Base-by-base conservation (phyloP, 2,797 vertebrate species). In the Pelodytes ibericus region DNA sequence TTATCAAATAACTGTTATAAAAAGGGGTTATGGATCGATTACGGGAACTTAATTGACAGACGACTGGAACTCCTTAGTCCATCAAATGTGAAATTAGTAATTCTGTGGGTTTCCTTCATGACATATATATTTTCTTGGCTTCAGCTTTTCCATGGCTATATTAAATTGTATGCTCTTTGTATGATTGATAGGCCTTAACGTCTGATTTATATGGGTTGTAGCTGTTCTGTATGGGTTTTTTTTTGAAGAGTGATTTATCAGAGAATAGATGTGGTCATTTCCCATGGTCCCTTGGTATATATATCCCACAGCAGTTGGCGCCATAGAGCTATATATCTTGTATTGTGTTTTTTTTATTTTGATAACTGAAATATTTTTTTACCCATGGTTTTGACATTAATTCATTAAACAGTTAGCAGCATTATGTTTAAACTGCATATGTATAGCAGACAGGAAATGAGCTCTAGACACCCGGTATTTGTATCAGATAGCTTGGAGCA, bases 211-310 rank as follows among this genome's bases (percentile, higher is more conserved):
- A 24, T 22, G 20, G 63, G 39, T 13, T 63, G 24, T 10, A 36
- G 33, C 29, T 63, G 20, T 25, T 63, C 16, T 44, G 36, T 66
- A 8, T 47, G 63, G n/a, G n/a, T n/a, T n/a, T 13, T 41, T 30
- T 26, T 29, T 47, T 66, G 22, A 66, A 25, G 63, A 47, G 26
- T 49, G 10, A 41, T 66, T 66, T 26, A 49, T 66, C 25, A 53
- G 49, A 24, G 16, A 53, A 53, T 53, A 16, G 56, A 58, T 58
- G 56, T 58, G 11, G 56, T 18, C 24, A 25, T 58, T 29, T 26
- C 7, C 13, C 26, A 58, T 58, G 24, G 27, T 58, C 24, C 25
- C 24, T 15, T 27, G 25, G 56, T 3, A 15, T 58, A 27, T 15
- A 29, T 27, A 27, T 9, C 24, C 11, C 9, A 58, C 10, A 27